Evolutionary conservation across 2,888 invertebrate genomes (phyloP), one percentile per base, ranked within the genome.

Genomic region (Sphinx pinastri): DNA sequence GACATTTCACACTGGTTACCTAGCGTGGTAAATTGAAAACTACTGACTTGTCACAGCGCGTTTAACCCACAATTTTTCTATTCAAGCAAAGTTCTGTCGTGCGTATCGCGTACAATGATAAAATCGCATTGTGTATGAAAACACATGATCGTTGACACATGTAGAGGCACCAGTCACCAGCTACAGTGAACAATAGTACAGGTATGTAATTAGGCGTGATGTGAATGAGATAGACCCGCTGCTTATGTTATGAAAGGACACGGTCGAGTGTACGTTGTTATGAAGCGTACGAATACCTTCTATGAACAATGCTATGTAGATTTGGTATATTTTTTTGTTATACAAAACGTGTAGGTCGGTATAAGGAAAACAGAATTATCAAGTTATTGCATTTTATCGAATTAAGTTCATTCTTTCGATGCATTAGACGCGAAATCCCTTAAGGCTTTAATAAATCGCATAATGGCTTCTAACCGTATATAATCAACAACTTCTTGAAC

Each of bases 1-100:
- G 60, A 19, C 63, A 63, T 63, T 63, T 49, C 16, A 11, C 60
- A 47, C 47, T 49, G 49, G 6, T 63, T 63, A 49, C 49, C 11
- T 49, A 19, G 19, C 47, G 49, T 63, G 47, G 63, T 49, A 14
- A 63, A 63, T 63, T 63, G 19, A 19, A 63, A 49, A 63, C 49
- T 49, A 49, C 19, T 19, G 47, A 63, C 49, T 49, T 13, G 49
- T 19, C 63, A 63, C 49, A 19, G 49, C 63, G 19, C 19, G 63
- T 63, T 63, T 25, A 25, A 47, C 63, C 19, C 49, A 13, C 47
- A 49, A 49, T 63, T 47, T 47, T 63, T 49, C 63, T 49, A 63
- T 63, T 63, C 63, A 63, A 49, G 19, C 49, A 49, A 19, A 49
- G 13, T 49, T 49, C 63, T 63, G 63, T 63, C 63, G 49, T 47